Evolutionary conservation across 2,113 vertebrate species (phyloP).

Genomic region (Caretta caretta): DNA sequence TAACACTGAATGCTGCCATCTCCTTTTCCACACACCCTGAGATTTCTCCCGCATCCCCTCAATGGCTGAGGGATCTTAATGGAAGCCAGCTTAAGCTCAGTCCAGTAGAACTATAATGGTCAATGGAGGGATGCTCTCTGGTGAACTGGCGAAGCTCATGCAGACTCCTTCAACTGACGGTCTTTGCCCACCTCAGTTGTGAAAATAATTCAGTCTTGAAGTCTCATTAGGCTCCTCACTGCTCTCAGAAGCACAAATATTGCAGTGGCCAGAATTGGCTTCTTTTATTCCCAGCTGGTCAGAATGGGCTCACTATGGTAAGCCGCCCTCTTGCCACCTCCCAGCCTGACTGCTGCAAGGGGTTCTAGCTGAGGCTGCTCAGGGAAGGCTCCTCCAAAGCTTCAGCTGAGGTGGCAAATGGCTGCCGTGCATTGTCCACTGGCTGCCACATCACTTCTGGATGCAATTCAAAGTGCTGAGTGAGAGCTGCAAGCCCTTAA

Average conservation of each 20-base stretch:
- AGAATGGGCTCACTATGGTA: background rate
- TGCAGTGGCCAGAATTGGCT: background rate
- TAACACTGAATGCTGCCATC: constrained; percentile 18
- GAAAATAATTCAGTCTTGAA: background rate
- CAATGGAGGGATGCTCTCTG: background rate
- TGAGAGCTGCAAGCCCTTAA: rapidly evolving
- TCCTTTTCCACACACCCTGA: background rate
- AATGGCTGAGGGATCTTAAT: constrained; percentile 9
- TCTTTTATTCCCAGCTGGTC: background rate
- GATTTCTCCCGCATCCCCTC: background rate
- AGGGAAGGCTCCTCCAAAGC: background rate
- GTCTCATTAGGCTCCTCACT: background rate
- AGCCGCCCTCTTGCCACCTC: background rate
- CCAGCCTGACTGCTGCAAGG: background rate
- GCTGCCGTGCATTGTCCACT: too few species aligned
- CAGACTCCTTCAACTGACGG: background rate
- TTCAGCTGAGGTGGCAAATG: background rate
- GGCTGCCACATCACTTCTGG: background rate
- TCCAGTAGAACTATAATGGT: background rate
- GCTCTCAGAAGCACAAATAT: background rate
- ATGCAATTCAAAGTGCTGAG: background rate
- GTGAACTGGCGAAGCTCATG: background rate
- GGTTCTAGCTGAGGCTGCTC: background rate
- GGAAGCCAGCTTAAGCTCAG: background rate
- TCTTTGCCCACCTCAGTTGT: background rate